Evolutionary conservation across 2,797 vertebrate species (phyloP), one percentile per base, ranked within the genome.

Genomic region (Adrianichthys oophorus): DNA sequence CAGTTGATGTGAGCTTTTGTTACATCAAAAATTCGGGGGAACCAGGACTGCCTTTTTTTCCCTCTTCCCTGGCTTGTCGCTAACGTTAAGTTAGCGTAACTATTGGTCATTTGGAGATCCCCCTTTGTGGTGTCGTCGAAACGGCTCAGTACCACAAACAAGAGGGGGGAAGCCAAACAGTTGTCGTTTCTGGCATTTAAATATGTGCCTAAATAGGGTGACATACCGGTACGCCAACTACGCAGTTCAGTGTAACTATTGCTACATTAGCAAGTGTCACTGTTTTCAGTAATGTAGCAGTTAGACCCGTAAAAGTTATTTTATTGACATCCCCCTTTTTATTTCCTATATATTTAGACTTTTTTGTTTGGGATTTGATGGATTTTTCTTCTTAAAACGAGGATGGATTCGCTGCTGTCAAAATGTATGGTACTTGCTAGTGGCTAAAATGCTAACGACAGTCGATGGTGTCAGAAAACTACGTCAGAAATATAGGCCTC

Each of bases 401-500:
- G 32, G 32, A 12, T 37, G 10, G 32, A 12, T 13, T 37, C 50
- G 61, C 40, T 58, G 21, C 68, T 88, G 81, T 83, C 71, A 82
- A 78, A 63, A 68, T 59, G 64, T 76, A 66, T 60, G 56, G 50
- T 32, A 69, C 73, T 61, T 55, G 74, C 77, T 78, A 75, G 67
- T 64, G 42, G 87, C 87, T 86, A 74, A 81, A 76, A 83, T 85
- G 89, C 84, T 90, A 79, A 63, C 65, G 58, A 18, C 62, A 78
- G 69, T 81, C 74, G 83, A 42, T 42, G 82, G 62, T 76, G 72
- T 74, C 66, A 79, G 82, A 83, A 64, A 87, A 87, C 83, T 88
- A 91, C 90, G 91, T 89, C 89, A 90, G 87, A 87, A 83, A 80
- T 59, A 59, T 42, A 89, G 91, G 90, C 89, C 91, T 88, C 80